Evolutionary conservation across 2,113 vertebrate species (phyloP), one percentile per base, ranked within the genome.

Genomic region (Saccopteryx leptura): DNA sequence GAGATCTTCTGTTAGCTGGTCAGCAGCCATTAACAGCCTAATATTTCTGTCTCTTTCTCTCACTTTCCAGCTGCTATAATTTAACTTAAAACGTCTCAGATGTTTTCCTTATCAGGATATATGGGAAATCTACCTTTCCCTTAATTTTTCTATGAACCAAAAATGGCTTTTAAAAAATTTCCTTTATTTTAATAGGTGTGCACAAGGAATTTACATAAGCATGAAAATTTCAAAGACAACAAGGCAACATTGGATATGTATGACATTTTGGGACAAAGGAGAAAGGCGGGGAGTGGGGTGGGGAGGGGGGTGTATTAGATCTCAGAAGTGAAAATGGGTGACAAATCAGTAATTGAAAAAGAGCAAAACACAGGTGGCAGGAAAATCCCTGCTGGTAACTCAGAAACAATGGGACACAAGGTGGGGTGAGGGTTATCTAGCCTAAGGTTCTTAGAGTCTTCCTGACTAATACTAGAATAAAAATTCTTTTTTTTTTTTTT

Each of bases 81-180:
- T 76, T 76, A 76, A 76, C 31, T 52, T 28, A 52, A 48, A 76
- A 31, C 14, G 52, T 10, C 24, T 52, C 26, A 18, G 48, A 18
- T 52, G 9, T 52, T 76, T 75, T 76, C 12, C 48, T 76, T 28
- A 52, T 52, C 24, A 14, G 31, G 56, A n/a, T 46, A 65, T 26
- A 72, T 12, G 26, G 12, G 50, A 69, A 46, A 80, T 56, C 48
- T 71, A 39, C 0, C 9, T 88, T 54, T n/a, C 7, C 26, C 26
- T 48, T 81, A 72, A 88, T 88, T 81, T 88, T 81, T 9, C 84
- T 74, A 26, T n/a, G 58, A 93, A 48, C 26, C 65, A 39, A 63
- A 72, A 93, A 72, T 31, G 54, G 21, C n/a, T 81, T 93, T 81
- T 2, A 39, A 39, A 39, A 39, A 39, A 39, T 39, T 39, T 2